Base-by-base conservation (phyloP, 2,797 vertebrate genomes). In the Danio choprae region DNA sequence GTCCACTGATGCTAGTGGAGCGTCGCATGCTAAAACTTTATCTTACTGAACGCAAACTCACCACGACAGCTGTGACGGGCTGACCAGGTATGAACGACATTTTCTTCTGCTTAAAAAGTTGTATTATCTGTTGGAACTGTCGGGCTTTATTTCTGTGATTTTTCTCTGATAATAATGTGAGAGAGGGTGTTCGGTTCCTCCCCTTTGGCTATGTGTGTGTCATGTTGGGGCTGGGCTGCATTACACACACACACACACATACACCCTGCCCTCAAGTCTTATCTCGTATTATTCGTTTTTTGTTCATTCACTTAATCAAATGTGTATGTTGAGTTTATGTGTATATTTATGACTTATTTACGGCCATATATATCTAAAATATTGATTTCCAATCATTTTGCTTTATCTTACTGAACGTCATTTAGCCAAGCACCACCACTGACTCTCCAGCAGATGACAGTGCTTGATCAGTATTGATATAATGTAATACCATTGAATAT, bases 41-140 rank as follows among this genome's bases (percentile, higher is more conserved):
- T 18, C 16, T 13, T n/a, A 2, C 40, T 75, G 46, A 58, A 65
- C 29, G 11, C 38, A 63, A 87, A 92, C 93, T 94, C 84, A 95
- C 94, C 93, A 94, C 93, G 16, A 94, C 91, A 67, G 91, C 94
- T 43, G 92, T 91, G 59, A 95, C 81, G 18, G 94, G 93, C 65
- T 93, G 92, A 75, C 94, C 94, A 10, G 94, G 93, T 38, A 91
- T 63, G 79, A 76, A 92, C 41, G 91, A 86, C 94, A 94, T 93
- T 6, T 41, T 87, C 8, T 18, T n/a, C 1, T 13, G 4, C 5
- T 9, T 64, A 46, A 8, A 20, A 48, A 22, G 18, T 36, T 70
- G 1, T 29, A 36, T 41, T 51, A 4, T 13, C 6, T 15, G 20
- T 51, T 43, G 6, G 7, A 10, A 5, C 12, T 55, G 12, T 16